Percentiles rank a stretch among this genome's conserved stretches.
Conservation (phyloP, 2,113 vertebrate species). For the Gorsachius goisagi region DNA sequence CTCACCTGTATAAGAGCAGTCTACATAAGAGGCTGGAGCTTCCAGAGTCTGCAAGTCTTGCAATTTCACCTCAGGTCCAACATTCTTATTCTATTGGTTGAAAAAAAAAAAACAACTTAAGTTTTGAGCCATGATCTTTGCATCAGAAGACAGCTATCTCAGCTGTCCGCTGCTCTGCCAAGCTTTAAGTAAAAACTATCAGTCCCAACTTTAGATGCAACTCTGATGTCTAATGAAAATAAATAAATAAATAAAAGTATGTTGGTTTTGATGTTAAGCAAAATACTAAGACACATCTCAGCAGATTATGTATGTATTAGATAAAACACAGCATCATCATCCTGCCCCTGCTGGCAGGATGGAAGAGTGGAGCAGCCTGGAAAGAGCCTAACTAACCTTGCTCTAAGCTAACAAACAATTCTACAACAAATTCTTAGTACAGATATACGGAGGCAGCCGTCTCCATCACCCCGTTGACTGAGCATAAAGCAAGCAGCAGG, state of each 20-base stretch:
- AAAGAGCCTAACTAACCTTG: neutral
- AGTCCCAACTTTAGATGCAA: neutral
- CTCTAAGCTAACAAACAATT: neutral
- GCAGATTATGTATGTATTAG: neutral
- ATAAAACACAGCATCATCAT: neutral
- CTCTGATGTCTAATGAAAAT: neutral
- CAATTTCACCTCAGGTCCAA: neutral
- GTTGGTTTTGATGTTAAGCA: neutral
- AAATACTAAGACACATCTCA: neutral
- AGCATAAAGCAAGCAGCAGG: neutral
- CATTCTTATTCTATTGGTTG: neutral
- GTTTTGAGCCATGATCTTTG: neutral
- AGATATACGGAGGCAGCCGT: neutral
- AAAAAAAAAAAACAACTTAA: neutral
- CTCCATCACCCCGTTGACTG: neutral
- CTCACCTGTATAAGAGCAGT: conserved; percentile 4
- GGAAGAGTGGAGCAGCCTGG: neutral
- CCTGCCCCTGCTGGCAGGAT: neutral
- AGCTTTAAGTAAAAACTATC: neutral
- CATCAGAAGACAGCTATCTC: neutral
- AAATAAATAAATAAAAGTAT: neutral
- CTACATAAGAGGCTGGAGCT: neutral
- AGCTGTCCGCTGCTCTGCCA: neutral
- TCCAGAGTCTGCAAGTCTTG: neutral
- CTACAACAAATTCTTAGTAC: neutral